Base-by-base conservation (phyloP, 2,888 invertebrate species). In the Pollenia labialis region DNA sequence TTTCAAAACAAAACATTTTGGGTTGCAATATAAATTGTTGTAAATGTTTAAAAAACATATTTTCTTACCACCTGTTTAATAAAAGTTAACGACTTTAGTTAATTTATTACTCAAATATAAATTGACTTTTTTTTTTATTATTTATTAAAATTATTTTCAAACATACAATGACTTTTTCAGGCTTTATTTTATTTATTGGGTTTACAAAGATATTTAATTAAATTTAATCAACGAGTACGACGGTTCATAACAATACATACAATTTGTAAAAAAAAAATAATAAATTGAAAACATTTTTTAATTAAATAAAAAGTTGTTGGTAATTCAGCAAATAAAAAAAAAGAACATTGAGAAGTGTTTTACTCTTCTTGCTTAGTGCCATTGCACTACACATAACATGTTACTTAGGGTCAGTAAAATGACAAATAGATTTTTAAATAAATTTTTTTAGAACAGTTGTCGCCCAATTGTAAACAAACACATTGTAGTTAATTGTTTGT, bases 201-300 rank as follows among this genome's bases (percentile, higher is more conserved):
- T 16, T 42, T n/a, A 42, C 62, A 42, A 40, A 62, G 42, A 9
- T n/a, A n/a, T 62, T 42, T 62, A 62, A 62, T 62, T 62, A 62
- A 42, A 62, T 42, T 42, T 16, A 16, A 62, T 62, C 42, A 62
- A 42, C 42, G 60, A 10, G n/a, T 42, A 62, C 40, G 16, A 62
- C n/a, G 42, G 42, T 42, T 16, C 42, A 42, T 42, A 16, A 62
- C 8, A 32, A 2, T 2, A 54, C 8, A 8, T 56, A 32, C 12
- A 54, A 18, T 18, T 54, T 18, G 10, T 58, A 12, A 58, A 32
- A 58, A 54, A 32, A 42, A 42, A 42, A 23, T 2, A 23, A 62
- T 10, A 32, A 58, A 11, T 12, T 40, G 11, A 60, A n/a, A 14
- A 40, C 6, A 60, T n/a, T 8, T 9, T 60, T n/a, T 60, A 4